phyloP scores from a whole-genome alignment of 2,888 invertebrate genomes.

The Drosophila paramelanica region DNA sequence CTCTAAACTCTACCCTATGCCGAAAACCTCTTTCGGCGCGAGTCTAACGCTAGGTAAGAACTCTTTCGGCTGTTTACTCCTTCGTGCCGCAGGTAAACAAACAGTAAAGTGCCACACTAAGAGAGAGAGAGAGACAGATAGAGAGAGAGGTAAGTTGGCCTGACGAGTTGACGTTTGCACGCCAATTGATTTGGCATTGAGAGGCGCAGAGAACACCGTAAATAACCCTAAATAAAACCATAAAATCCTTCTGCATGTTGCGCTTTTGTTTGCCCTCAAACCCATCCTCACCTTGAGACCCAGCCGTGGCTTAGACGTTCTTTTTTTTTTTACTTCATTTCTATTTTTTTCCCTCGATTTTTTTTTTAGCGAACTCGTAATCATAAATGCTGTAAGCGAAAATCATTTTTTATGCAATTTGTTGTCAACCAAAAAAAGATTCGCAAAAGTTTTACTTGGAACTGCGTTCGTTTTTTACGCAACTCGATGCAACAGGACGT shows the following conservation, averaged over 20 bases:
- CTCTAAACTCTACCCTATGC: constrained; percentile 69
- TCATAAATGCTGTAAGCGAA: constrained; percentile 52
- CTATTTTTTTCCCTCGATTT: not conserved
- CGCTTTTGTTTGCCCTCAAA: constrained; percentile 52
- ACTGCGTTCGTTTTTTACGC: constrained; percentile 74
- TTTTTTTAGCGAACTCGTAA: constrained; percentile 69
- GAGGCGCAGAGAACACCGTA: constrained; percentile 45
- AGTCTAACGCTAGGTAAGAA: constrained; percentile 62
- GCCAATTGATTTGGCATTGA: constrained; percentile 79
- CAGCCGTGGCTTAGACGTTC: constrained; percentile 2
- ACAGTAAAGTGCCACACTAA: not conserved
- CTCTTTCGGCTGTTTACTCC: constrained; percentile 66
- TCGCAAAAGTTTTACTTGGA: constrained; percentile 41
- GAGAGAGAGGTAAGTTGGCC: constrained; percentile 1
- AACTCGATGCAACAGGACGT: constrained; percentile 58
- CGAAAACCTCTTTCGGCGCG: constrained; percentile 78
- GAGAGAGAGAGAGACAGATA: not conserved
- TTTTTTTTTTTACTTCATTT: not conserved
- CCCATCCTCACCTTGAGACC: constrained; percentile 68
- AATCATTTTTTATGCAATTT: constrained; percentile 79
- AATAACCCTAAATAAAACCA: constrained; percentile 84
- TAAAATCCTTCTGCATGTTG: constrained; percentile 83
- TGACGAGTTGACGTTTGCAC: constrained; percentile 72
- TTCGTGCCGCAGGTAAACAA: constrained; percentile 52
- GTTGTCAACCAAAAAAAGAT: constrained; percentile 48